A percentile compares a stretch with the other conserved stretches of the same genome.
Evolutionary conservation across 2,113 vertebrate species (phyloP).

Genomic region (Leptobrachium ailaonicum): DNA sequence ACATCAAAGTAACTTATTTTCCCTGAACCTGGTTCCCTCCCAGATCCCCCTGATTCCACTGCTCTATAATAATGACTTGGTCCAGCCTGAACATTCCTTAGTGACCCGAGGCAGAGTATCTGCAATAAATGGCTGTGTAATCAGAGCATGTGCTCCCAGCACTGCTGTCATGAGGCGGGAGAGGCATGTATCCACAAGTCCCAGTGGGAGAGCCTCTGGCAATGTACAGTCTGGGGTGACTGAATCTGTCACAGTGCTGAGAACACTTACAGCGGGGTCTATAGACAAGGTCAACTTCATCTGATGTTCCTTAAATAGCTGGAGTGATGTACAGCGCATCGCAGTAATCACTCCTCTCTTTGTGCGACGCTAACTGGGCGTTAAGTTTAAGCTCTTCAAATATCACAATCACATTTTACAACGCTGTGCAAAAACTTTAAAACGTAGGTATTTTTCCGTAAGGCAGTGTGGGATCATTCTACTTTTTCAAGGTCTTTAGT

Average conservation of each 20-base stretch:
- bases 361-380: slow-evolving; percentile 4
- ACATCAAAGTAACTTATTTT: slow-evolving; percentile 32
- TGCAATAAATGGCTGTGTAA: slow-evolving; percentile 34
- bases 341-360: slow-evolving; percentile 1
- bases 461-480: background rate
- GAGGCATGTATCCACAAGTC: slow-evolving; percentile 37
- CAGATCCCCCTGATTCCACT: slow-evolving; percentile 2
- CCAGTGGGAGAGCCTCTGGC: slow-evolving; percentile 1
- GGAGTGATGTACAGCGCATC: slow-evolving; percentile 1
- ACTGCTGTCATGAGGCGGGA: background rate
- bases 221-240: slow-evolving; percentile 2
- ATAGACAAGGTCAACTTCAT: slow-evolving; percentile 11
- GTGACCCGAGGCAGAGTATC: slow-evolving; percentile 32
- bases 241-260: slow-evolving; percentile 22
- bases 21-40: background rate
- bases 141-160: slow-evolving; percentile 21
- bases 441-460: background rate
- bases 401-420: slow-evolving; percentile 1
- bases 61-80: slow-evolving; percentile 27
- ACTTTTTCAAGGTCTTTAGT: background rate
- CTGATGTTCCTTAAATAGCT: slow-evolving; percentile 14
- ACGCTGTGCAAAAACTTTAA: background rate
- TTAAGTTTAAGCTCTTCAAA: background rate
- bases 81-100: slow-evolving; percentile 6
- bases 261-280: background rate